Evolutionary conservation across 1,140 invertebrate species (phyloP).

Genomic region (Drosophila albomicans): DNA sequence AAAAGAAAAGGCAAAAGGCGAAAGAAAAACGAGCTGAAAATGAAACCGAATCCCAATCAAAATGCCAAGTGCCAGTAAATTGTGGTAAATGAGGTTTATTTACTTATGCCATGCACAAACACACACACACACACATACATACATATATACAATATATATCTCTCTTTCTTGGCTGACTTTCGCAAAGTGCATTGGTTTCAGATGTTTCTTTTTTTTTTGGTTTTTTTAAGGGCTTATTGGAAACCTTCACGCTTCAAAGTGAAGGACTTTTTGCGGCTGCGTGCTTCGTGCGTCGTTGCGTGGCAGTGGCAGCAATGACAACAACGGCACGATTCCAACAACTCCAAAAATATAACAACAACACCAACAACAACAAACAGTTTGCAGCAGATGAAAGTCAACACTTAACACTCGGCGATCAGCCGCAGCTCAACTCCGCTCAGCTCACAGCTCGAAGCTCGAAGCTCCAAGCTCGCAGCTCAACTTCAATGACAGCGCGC

Average conservation of each 20-base stretch:
- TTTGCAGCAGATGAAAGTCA: slow-evolving; percentile 76
- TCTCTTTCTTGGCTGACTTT: slow-evolving; percentile 48
- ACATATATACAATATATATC: slow-evolving; percentile 18
- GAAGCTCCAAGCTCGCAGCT: slow-evolving; percentile 17
- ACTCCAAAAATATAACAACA: slow-evolving; percentile 1
- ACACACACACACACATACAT: too few species aligned
- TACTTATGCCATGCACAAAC: slow-evolving; percentile 21
- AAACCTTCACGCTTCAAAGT: slow-evolving; percentile 80
- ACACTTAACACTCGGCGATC: slow-evolving; percentile 67
- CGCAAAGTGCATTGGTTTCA: slow-evolving; percentile 48
- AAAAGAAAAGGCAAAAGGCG: slow-evolving; percentile 18
- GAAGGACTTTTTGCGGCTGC: slow-evolving; percentile 69
- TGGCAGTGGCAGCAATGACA: slow-evolving; percentile 53
- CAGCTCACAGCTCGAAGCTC: background rate
- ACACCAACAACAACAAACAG: background rate
- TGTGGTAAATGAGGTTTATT: slow-evolving; percentile 76
- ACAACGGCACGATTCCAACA: slow-evolving; percentile 44
- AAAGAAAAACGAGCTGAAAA: slow-evolving; percentile 55
- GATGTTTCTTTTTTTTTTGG: background rate
- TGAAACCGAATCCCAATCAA: slow-evolving; percentile 55
- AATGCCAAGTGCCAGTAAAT: slow-evolving; percentile 61
- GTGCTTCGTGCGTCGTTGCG: slow-evolving; percentile 53
- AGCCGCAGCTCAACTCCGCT: slow-evolving; percentile 6
- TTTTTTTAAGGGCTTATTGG: slow-evolving; percentile 40
- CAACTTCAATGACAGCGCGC: slow-evolving; percentile 72